These are phyloP conservation scores for Lytechinus pictus DNA, from an alignment of 35 echinoderm and acorn worm genomes.

Conservation along the genomic window DNA sequence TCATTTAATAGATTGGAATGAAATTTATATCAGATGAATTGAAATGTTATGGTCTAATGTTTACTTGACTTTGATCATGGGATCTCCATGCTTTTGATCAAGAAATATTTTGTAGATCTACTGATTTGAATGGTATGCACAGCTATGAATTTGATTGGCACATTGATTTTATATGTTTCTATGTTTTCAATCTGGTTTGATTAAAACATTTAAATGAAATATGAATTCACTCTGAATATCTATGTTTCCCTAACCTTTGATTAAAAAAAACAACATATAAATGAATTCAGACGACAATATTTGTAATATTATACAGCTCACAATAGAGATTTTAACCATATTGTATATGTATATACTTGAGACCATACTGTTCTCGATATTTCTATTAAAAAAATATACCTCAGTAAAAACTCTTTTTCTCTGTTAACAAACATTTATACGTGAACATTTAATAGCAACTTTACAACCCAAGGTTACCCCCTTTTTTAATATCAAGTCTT, in stretches of 20 bases:
- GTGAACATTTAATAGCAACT: not conserved
- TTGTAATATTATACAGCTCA: not conserved
- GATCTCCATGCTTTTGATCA: not conserved
- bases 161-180: no score
- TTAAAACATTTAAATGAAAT: not conserved
- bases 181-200: no score
- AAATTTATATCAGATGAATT: not conserved
- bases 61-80: not conserved
- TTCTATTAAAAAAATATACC: slow-evolving; percentile 1
- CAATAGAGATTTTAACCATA: not conserved
- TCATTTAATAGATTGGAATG: not conserved
- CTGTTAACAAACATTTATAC: not conserved
- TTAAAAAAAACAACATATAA: not conserved
- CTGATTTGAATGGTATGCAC: not conserved
- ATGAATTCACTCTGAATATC: not conserved
- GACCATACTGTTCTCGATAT: not conserved
- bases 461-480: not conserved
- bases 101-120: not conserved
- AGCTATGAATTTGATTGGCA: no score
- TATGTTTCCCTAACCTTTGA: not conserved
- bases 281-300: not conserved
- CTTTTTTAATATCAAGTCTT: not conserved
- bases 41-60: not conserved
- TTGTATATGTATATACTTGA: slow-evolving; percentile 14
- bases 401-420: not conserved